Evolutionary conservation across 2,113 vertebrate species (phyloP).

Genomic region (Gobiocypris rarus): DNA sequence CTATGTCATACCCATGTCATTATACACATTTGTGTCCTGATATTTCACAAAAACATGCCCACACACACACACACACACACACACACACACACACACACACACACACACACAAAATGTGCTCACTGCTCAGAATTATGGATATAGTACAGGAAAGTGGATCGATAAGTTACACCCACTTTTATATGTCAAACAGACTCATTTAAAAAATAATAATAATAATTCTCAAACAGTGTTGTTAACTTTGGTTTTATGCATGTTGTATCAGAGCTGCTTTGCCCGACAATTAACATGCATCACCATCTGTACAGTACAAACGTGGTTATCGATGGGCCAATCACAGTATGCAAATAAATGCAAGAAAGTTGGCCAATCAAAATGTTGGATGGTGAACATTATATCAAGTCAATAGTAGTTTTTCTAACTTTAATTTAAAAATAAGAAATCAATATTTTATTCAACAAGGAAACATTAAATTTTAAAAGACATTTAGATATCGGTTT

Average conservation of each 20-base stretch:
- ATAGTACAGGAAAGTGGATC: not conserved
- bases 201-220: too few species aligned
- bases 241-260: not conserved
- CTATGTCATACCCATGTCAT: too few species aligned
- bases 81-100: too few species aligned
- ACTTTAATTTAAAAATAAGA: not conserved
- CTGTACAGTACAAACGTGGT: not conserved
- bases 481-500: too few species aligned
- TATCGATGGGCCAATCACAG: not conserved
- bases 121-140: not conserved
- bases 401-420: not conserved
- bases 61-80: too few species aligned
- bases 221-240: too few species aligned
- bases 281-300: not conserved
- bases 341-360: not conserved
- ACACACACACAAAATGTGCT: not conserved
- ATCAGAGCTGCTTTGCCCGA: not conserved
- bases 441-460: too few species aligned
- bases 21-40: too few species aligned
- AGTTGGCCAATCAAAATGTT: not conserved
- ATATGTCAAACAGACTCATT: not conserved
- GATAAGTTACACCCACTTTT: not conserved
- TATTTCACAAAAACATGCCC: too few species aligned
- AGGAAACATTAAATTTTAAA: too few species aligned
- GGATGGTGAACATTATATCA: not conserved